Evolutionary conservation across 1,140 invertebrate species (phyloP), one percentile per base, ranked within the genome.

Genomic region (Drosophila bocqueti): DNA sequence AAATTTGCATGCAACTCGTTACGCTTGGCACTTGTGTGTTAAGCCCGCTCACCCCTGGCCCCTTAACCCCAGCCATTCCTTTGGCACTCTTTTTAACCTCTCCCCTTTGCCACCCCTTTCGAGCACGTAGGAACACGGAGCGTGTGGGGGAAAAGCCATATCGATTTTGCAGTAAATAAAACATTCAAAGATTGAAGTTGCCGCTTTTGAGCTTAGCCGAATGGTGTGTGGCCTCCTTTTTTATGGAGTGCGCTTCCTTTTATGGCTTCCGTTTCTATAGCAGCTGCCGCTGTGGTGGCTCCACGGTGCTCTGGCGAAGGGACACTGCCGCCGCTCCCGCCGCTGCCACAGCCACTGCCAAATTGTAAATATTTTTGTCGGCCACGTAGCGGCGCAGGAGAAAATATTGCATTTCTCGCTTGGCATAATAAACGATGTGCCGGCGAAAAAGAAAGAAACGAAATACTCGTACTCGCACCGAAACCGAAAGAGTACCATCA

Each of bases 301-400:
- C 63, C 76, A 68, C 77, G 54, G 74, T 43, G 49, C 62, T 71
- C 62, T 71, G 47, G 42, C 55, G 43, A 77, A 68, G 73, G 73
- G 54, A 57, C 65, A 43, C 68, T 78, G 84, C 77, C 81, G 9
- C 65, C 61, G 49, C 16, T 9, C 3, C 49, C 5, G 21, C 24
- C 15, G 21, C 15, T 38, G 50, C 62, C 26, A 36, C 60, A 38
- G 34, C 62, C 65, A 38, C 77, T 81, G 84, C 85, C 84, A 84
- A 87, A 87, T 87, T 87, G 84, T 87, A 87, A 87, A 87, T 87
- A 87, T 87, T 87, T 87, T 87, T 84, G 85, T 87, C 84, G 84
- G 85, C 84, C 84, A 87, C 84, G 84, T 87, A 87, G 81, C 81
- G 84, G 85, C 85, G 69, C 84, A 90, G 84, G 77, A 89, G 85